These are phyloP conservation scores for Dreissena polymorpha DNA, from an alignment of 1,140 invertebrate species.

Conservation along the genomic window DNA sequence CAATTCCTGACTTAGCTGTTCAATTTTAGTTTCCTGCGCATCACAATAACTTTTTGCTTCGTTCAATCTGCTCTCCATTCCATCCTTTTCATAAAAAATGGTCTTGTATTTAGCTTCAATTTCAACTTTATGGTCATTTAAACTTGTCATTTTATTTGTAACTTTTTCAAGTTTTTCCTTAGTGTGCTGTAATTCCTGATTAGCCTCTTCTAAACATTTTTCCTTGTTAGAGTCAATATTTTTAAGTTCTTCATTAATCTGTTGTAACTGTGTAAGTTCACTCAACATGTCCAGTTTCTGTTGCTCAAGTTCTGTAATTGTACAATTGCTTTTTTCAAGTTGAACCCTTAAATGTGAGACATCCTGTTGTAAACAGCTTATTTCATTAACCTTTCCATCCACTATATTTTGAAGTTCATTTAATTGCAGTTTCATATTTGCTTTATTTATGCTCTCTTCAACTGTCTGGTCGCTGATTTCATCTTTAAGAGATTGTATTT, in stretches of 20 bases:
- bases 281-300: background rate
- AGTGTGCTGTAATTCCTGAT: background rate
- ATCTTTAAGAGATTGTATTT: constrained; percentile 43
- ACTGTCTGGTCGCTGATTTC: constrained; percentile 22
- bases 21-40: too few relatives aligned
- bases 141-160: background rate
- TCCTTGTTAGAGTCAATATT: background rate
- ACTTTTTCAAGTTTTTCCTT: background rate
- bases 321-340: background rate
- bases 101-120: background rate
- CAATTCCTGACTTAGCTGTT: too few relatives aligned
- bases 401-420: constrained; percentile 25
- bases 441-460: constrained; percentile 4
- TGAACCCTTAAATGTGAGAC: background rate
- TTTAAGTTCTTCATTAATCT: background rate
- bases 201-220: background rate
- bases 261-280: background rate
- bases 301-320: background rate
- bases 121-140: background rate
- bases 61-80: background rate
- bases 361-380: background rate
- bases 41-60: background rate
- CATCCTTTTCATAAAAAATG: background rate
- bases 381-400: constrained; percentile 11
- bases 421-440: constrained; percentile 18